Conservation (phyloP, 64 coral and sea anemone species). For the Pocillopora verrucosa region DNA sequence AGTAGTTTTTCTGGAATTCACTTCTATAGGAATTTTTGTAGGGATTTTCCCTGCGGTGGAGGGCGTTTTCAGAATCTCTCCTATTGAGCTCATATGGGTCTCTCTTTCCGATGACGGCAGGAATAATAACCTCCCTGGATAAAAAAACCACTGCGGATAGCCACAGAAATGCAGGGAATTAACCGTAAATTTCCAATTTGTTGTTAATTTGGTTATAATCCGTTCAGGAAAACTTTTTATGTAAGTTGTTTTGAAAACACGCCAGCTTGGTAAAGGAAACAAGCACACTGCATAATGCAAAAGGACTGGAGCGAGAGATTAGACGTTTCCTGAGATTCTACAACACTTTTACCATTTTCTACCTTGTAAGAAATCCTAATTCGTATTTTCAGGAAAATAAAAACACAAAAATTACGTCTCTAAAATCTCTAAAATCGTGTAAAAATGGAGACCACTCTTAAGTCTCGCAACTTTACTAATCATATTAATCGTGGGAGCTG, state of each 20-base stretch:
- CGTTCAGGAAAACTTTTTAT: constrained; percentile 1
- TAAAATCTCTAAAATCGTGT: too few relatives aligned
- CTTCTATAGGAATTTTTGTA: background rate
- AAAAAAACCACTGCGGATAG: background rate
- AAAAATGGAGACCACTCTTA: too few relatives aligned
- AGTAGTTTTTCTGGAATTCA: constrained; percentile 5
- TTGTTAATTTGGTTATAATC: constrained; percentile 9
- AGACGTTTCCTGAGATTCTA: background rate
- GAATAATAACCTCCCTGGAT: background rate
- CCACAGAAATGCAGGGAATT: constrained; percentile 24
- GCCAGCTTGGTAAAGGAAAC: background rate
- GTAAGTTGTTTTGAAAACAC: constrained; percentile 9
- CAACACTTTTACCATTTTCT: too few relatives aligned
- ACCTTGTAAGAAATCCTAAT: too few relatives aligned
- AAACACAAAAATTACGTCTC: too few relatives aligned
- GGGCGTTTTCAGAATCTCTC: background rate
- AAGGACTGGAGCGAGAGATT: background rate
- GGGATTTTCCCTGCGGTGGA: background rate
- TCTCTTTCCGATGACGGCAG: background rate
- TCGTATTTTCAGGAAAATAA: too few relatives aligned
- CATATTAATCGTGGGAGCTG: background rate
- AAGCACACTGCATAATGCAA: background rate
- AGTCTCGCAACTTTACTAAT: background rate
- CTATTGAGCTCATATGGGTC: background rate
- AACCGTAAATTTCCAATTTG: constrained; percentile 11